Evolutionary conservation across 2,113 vertebrate genomes (phyloP).

Genomic region (Mesoclemmys tuberculata): DNA sequence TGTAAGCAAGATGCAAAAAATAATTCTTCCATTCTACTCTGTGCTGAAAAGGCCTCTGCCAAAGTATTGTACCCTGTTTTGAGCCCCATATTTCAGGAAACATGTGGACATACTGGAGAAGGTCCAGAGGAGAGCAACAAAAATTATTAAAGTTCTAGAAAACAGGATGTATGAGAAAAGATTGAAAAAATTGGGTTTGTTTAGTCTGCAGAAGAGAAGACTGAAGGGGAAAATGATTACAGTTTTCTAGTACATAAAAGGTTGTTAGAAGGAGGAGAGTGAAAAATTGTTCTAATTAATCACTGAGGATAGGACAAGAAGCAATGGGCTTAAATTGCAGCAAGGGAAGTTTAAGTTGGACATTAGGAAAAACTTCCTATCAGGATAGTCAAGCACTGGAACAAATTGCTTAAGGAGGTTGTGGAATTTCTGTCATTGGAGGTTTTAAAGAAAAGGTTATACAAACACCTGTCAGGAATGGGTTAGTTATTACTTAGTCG

Average conservation of each 20-base stretch:
- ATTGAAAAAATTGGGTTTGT: too few relatives aligned
- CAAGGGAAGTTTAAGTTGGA: neutral
- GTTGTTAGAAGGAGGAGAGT: neutral
- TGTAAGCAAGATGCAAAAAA: too few relatives aligned
- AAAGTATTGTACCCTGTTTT: too few relatives aligned
- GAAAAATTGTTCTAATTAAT: neutral
- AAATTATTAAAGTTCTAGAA: too few relatives aligned
- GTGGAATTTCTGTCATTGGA: neutral
- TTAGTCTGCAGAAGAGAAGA: neutral
- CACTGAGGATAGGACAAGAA: neutral
- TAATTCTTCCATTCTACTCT: too few relatives aligned
- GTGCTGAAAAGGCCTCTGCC: too few relatives aligned
- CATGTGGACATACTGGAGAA: too few relatives aligned
- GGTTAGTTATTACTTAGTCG: neutral
- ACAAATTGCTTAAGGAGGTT: neutral
- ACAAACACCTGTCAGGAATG: neutral
- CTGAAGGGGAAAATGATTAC: neutral
- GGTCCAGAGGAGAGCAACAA: too few relatives aligned
- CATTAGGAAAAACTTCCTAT: neutral
- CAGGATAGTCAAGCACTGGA: neutral
- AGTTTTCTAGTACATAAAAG: neutral
- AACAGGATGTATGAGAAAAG: too few relatives aligned
- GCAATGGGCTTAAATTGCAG: neutral
- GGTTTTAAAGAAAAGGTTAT: neutral
- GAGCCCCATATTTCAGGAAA: too few relatives aligned